phyloP scores from a whole-genome alignment of 2,797 vertebrate genomes.

The Babyrousa celebensis region DNA sequence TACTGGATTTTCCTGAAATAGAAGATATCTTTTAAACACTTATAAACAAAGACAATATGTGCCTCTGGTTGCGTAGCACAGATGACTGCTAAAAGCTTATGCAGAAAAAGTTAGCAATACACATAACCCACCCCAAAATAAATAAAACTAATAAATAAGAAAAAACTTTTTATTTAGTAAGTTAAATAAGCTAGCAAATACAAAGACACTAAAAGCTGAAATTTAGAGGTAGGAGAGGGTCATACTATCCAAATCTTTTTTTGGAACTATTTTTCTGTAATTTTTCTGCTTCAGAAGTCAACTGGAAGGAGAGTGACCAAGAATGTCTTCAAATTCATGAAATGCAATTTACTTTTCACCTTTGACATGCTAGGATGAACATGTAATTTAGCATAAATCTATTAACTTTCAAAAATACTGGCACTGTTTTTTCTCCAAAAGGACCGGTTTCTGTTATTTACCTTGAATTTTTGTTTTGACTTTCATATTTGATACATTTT shows the following conservation, averaged over 20 bases:
- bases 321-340: not conserved
- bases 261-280: not conserved
- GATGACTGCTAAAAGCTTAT: not conserved
- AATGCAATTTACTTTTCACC: not conserved
- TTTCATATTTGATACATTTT: conserved; percentile 32
- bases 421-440: conserved; percentile 55
- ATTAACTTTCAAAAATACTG: conserved; percentile 53
- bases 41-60: not conserved
- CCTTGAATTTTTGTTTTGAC: conserved; percentile 63
- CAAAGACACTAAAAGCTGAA: not conserved
- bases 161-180: not conserved
- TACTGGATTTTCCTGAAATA: not conserved
- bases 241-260: not conserved
- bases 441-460: conserved; percentile 46
- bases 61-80: not conserved
- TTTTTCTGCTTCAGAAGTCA: conserved; percentile 52
- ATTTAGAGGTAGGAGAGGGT: not conserved
- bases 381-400: conserved; percentile 34
- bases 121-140: not conserved
- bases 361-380: conserved; percentile 16
- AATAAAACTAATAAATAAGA: not conserved
- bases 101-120: conserved; percentile 15
- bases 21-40: not conserved
- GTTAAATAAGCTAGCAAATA: not conserved
- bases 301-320: not conserved